Percentiles rank a stretch among this genome's conserved stretches.
These are phyloP conservation scores for Pseudanteris insignis DNA, from an alignment of 2,888 invertebrate genomes.

Conservation along the genomic window DNA sequence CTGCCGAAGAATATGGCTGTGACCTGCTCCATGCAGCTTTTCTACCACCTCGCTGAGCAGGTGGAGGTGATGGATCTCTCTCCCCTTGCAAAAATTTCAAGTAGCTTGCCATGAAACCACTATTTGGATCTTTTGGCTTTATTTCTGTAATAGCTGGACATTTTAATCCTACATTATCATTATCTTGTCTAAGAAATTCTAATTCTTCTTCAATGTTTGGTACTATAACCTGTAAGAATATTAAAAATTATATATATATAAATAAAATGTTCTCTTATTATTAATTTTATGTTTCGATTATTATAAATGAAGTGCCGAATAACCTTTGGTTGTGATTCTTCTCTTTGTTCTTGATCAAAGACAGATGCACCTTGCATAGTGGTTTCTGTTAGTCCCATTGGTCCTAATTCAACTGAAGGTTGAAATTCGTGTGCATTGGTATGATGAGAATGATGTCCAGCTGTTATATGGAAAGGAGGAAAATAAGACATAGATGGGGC, in stretches of 20 bases:
- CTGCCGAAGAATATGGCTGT: conserved; percentile 57
- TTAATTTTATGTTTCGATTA: no score
- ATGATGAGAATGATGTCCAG: conserved; percentile 69
- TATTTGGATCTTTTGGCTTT: conserved; percentile 70
- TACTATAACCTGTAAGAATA: conserved; percentile 72
- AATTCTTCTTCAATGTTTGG: conserved; percentile 90
- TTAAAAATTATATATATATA: no score
- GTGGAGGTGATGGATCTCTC: conserved; percentile 82
- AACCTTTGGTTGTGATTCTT: conserved; percentile 78
- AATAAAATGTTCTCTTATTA: no score
- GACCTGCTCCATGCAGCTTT: conserved; percentile 73
- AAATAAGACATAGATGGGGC: conserved; percentile 78
- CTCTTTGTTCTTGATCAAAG: conserved; percentile 67
- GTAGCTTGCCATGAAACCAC: conserved; percentile 88
- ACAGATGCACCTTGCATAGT: no score
- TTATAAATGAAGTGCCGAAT: no score
- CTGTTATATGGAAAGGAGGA: conserved; percentile 77
- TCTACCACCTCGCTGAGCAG: conserved; percentile 74
- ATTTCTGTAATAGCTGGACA: conserved; percentile 73
- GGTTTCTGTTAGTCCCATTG: conserved; percentile 62
- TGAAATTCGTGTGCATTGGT: conserved; percentile 74
- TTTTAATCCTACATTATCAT: conserved; percentile 47
- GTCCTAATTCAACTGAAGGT: conserved; percentile 74
- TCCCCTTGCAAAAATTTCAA: conserved; percentile 86
- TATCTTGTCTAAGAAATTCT: conserved; percentile 73